These are phyloP conservation scores for Cistogaster globosa DNA, from an alignment of 2,888 invertebrate genomes.

Conservation along the genomic window DNA sequence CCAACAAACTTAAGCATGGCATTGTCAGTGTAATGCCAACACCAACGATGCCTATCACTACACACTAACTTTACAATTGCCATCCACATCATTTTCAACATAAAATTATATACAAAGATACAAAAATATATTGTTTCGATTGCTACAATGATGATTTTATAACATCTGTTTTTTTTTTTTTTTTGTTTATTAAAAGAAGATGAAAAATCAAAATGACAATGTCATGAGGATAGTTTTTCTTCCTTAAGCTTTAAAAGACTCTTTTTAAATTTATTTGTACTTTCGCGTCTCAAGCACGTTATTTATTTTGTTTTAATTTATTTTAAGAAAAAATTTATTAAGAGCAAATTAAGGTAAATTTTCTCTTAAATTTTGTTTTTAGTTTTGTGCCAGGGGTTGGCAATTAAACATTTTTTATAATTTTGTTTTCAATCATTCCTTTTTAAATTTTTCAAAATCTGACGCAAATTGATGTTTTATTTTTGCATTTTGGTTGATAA, in stretches of 20 bases:
- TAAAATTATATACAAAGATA: neutral
- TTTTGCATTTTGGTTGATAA: too few species aligned
- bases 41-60: neutral
- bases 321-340: neutral
- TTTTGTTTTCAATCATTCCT: neutral
- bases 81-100: neutral
- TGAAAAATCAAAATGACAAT: too few species aligned
- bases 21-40: conserved; percentile 16
- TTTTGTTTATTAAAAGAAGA: neutral
- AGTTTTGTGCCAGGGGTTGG: neutral
- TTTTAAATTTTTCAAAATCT: too few species aligned
- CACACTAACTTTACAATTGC: neutral
- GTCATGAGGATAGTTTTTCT: neutral
- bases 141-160: neutral
- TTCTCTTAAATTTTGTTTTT: conserved; percentile 43
- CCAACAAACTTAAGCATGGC: conserved; percentile 39
- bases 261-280: conserved; percentile 59
- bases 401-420: neutral
- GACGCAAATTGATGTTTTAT: too few species aligned
- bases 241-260: conserved; percentile 7
- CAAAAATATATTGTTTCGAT: neutral
- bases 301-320: neutral
- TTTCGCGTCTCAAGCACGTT: conserved; percentile 2
- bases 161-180: neutral
- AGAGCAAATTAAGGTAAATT: neutral